These are phyloP conservation scores for Gastrophysa polygoni DNA, from an alignment of 2,888 invertebrate genomes.

Conservation along the genomic window DNA sequence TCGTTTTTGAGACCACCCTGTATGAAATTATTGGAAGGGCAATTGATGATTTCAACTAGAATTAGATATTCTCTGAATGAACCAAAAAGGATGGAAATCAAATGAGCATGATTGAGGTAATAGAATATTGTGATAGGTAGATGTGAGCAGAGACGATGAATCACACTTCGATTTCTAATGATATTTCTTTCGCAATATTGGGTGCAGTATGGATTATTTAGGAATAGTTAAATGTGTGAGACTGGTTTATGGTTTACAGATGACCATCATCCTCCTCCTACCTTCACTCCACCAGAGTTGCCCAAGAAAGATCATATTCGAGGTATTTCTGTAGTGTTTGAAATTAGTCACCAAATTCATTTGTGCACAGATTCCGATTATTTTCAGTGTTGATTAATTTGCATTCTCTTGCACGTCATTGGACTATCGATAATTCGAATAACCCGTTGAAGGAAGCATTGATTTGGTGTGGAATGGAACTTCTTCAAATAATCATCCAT, in stretches of 20 bases:
- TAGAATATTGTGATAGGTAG: background rate
- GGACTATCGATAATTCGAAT: background rate
- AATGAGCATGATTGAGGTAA: no score
- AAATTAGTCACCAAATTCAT: conserved; percentile 23
- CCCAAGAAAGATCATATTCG: conserved; percentile 98
- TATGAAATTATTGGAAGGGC: no score
- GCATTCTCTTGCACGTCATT: background rate
- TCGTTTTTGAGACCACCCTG: no score
- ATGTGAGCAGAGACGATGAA: conserved; percentile 7
- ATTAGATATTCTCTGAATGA: no score
- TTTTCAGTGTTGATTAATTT: conserved; percentile 7
- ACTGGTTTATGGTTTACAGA: conserved; percentile 84
- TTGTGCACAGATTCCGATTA: conserved; percentile 19
- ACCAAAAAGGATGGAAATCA: no score
- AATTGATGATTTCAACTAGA: no score
- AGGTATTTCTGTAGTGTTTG: conserved; percentile 65
- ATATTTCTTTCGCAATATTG: background rate
- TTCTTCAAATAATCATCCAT: no score
- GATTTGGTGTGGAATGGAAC: no score
- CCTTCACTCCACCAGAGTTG: conserved; percentile 98
- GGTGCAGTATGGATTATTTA: background rate
- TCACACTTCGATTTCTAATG: background rate
- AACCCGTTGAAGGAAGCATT: no score
- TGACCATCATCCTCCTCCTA: conserved; percentile 97
- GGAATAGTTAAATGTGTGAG: conserved; percentile 60